Evolutionary conservation across 2,888 invertebrate genomes (phyloP), one percentile per base, ranked within the genome.

Genomic region (Monochamus alternatus): DNA sequence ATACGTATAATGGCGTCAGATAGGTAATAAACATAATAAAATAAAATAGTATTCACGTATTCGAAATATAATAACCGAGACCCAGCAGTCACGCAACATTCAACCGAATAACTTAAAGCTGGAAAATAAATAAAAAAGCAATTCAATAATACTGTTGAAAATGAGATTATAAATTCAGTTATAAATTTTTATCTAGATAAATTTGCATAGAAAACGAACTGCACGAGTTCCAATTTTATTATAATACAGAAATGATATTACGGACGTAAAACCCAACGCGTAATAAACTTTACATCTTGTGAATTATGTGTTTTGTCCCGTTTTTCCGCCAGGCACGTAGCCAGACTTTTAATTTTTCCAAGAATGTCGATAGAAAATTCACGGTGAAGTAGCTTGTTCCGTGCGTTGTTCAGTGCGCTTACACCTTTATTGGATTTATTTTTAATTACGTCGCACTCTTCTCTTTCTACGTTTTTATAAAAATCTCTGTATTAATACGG

Each of bases 161-260:
- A 79, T 78, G 69, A 75, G 74, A 81, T 80, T 81, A 82, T 80
- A 79, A 80, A 81, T 81, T 81, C 81, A 79, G 80, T 80, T 79
- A 77, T 81, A 81, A 81, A 81, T 81, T 82, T 80, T 81, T 81
- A 80, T 80, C 78, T 78, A 65, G 69, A 62, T 70, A 76, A 78
- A 81, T 81, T 81, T 81, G 81, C 82, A 81, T 81, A 73, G 74
- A 79, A 79, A 81, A 81, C 81, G 81, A 79, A 80, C 74, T 81
- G 78, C 78, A 80, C 69, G 77, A 76, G 76, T 74, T 76, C 70
- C 74, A 79, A 74, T 79, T 78, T 76, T 74, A 80, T 76, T 76
- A 75, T 74, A 78, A 79, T 75, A 78, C 80, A 79, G 78, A 76
- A 76, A 80, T 78, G 78, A 77, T 79, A 80, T 80, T 78, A 72